Evolutionary conservation across 2,888 invertebrate genomes (phyloP), one percentile per base, ranked within the genome.

Genomic region (Lycophotia porphyrea): DNA sequence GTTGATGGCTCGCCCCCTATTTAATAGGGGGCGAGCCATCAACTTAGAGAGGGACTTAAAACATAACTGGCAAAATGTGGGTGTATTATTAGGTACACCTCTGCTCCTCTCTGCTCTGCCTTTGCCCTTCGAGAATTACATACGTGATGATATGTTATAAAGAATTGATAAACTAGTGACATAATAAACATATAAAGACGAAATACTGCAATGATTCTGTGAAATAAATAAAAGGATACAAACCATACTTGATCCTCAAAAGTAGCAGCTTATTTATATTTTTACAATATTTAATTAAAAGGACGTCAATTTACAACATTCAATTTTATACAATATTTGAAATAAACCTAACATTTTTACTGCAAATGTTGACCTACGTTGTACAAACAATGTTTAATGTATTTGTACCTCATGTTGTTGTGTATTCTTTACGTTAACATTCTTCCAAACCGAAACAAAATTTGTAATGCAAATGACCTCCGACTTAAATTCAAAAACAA

Each of bases 381-480:
- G 36, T 65, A 55, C 66, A 27, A 81, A 74, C 63, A 74, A 84
- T 71, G 58, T 76, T 73, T 58, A 61, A 72, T 84, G 58, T 76
- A 81, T 84, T 74, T 74, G 49, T 49, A 31, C 73, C 71, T 74
- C 75, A 73, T 72, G 36, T 80, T 76, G 65, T 60, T 74, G 36
- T 61, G 65, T 64, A 70, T 64, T 76, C 36, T 71, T 73, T 76
- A 84, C 36, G 69, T 79, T 63, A 68, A 77, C 65, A 83, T 80
- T 73, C 49, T 80, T 73, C 70, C 52, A 73, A 83, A 69, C 65
- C 60, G 60, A 66, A 76, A 71, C 69, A n/a, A 27, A 60, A 87
- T 82, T 82, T 80, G 64, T 72, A 80, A 82, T 80, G 72, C 74
- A 81, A 83, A 85, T 76, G 47, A 24, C n/a, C 13, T 24, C 71